These are phyloP conservation scores for Clupea harengus DNA, from an alignment of 2,113 vertebrate genomes.

Conservation along the genomic window DNA sequence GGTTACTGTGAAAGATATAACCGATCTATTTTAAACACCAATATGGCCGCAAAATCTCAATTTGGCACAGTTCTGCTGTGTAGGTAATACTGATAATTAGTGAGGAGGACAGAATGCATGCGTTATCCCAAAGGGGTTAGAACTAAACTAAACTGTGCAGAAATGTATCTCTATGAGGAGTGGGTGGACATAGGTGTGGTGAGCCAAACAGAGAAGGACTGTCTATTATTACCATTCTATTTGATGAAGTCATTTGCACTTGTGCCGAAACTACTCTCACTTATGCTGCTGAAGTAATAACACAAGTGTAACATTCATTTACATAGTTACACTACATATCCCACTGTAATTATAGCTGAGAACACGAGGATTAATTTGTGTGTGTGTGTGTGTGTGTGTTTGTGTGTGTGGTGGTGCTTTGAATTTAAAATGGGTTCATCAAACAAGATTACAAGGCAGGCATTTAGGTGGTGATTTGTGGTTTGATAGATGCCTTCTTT, in stretches of 20 bases:
- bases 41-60: slow-evolving; percentile 30
- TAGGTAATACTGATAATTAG: slow-evolving; percentile 48
- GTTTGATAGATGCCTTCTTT: slow-evolving; percentile 40
- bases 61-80: slow-evolving; percentile 36
- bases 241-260: slow-evolving; percentile 32
- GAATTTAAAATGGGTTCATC: slow-evolving; percentile 58
- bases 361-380: slow-evolving; percentile 19
- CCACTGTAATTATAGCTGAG: neutral
- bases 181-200: slow-evolving; percentile 22
- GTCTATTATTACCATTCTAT: neutral
- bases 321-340: slow-evolving; percentile 42
- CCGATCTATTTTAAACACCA: neutral
- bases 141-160: slow-evolving; percentile 13
- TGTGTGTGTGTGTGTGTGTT: neutral
- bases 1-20: slow-evolving; percentile 23
- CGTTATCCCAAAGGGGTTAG: slow-evolving; percentile 32
- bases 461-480: neutral
- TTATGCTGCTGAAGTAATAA: slow-evolving; percentile 43
- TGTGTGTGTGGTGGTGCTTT: slow-evolving; percentile 38
- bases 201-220: slow-evolving; percentile 21
- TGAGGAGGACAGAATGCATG: slow-evolving; percentile 27
- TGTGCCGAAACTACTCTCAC: slow-evolving; percentile 34
- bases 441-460: slow-evolving; percentile 13
- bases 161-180: slow-evolving; percentile 2
- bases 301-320: slow-evolving; percentile 50